Base-by-base conservation (phyloP, 2,888 invertebrate species). In the Drosophila paramelanica region DNA sequence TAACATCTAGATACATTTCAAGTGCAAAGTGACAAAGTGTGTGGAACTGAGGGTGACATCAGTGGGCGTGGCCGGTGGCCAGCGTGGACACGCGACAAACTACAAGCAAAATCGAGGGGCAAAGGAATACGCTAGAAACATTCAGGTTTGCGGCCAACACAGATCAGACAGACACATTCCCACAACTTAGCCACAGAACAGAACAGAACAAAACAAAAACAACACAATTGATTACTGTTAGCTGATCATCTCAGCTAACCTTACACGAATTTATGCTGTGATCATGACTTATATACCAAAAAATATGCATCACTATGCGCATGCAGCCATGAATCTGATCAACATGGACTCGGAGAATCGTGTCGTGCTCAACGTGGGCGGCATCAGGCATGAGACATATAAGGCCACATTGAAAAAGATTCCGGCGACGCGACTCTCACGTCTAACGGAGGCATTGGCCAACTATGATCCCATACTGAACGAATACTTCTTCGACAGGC, bases 381-480 rank as follows among this genome's bases (percentile, higher is more conserved):
- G 99, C 53, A 98, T 99, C 90, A 95, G 99, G 65, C 98, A 99
- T 93, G 99, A 98, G 93, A 98, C 98, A 67, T 98, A 98, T 93
- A 98, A 97, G 93, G 97, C 97, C 75, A 99, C 98, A 74, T 93
- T 98, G 90, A 98, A 98, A 94, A 99, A 99, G 94, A 99, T 98
- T 91, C 98, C 98, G 39, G 98, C 98, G 90, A 99, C 98, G 57
- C 94, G 98, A 74, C 94, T 99, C 80, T 98, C 98, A 53, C 94
- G 98, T 76, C 95, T 98, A 79, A 98, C 98, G 71, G 99, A 99
- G 93, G 98, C 98, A 47, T 94, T 99, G 89, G 99, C 98, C 92
- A 99, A 99, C 94, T 99, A 99, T 94, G 99, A 99, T 94, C 98
- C 99, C 52, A 97, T 99, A 90, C 95, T 99, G 90, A 99, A 99